Conservation (phyloP, 2,888 invertebrate species). For the Sinelater perroti region DNA sequence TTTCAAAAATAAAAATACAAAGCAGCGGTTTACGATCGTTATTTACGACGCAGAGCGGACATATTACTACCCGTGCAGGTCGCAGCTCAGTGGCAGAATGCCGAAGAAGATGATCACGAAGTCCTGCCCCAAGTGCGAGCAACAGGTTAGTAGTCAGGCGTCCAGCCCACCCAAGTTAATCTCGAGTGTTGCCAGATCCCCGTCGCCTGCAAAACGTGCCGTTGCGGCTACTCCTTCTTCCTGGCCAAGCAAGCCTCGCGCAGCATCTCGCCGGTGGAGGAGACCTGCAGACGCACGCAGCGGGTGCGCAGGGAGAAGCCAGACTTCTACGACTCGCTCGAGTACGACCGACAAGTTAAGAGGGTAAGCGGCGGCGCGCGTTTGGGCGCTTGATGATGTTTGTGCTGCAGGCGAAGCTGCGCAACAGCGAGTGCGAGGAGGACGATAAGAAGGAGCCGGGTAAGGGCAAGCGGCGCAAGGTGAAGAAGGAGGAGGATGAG, state of each 20-base stretch:
- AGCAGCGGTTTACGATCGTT: too few species aligned
- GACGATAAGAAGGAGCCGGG: conserved; percentile 60
- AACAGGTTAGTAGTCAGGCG: conserved; percentile 66
- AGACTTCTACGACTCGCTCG: conserved; percentile 83
- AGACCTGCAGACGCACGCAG: conserved; percentile 71
- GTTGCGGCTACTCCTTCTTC: conserved; percentile 84
- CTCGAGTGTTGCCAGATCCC: conserved; percentile 68
- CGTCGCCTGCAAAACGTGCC: conserved; percentile 84
- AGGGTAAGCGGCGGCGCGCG: too few species aligned
- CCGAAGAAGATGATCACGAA: conserved; percentile 80
- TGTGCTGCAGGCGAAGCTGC: conserved; percentile 53
- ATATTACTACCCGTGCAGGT: too few species aligned
- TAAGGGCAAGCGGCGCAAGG: conserved; percentile 54
- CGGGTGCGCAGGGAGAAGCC: conserved; percentile 79
- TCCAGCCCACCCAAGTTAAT: conserved; percentile 9
- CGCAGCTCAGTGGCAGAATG: too few species aligned
- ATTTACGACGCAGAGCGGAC: too few species aligned
- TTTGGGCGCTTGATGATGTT: conserved; percentile 1
- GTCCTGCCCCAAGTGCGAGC: conserved; percentile 79
- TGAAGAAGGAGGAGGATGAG: conserved; percentile 60
- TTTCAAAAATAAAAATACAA: too few species aligned
- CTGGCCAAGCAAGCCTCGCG: conserved; percentile 68
- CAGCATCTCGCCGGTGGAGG: conserved; percentile 64
- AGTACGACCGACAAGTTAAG: conserved; percentile 79
- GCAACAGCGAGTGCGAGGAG: conserved; percentile 63